Evolutionary conservation across 2,888 invertebrate genomes (phyloP), one percentile per base, ranked within the genome.

Genomic region (Diaphora mendica): DNA sequence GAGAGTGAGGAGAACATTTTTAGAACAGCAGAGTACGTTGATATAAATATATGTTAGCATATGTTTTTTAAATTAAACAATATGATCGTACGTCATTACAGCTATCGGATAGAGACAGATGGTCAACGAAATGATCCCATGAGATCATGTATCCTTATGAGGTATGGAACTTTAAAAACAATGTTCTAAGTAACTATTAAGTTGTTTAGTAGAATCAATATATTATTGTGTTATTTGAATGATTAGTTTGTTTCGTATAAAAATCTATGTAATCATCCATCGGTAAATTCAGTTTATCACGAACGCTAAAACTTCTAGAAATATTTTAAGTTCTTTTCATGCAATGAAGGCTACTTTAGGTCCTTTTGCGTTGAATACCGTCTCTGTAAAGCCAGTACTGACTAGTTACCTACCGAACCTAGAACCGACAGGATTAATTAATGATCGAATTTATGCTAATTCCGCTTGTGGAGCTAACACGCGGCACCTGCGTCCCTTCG

Each of bases 401-500:
- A 62, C 62, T 55, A n/a, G 51, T n/a, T 55, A n/a, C 51, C 51
- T 17, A 30, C 62, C 17, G 30, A 33, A 20, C 11, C 8, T 30
- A 62, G 26, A 70, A 39, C 23, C 30, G 48, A 23, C 71, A 71
- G 72, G 72, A 80, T 78, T 76, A 77, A 78, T 84, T 72, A 72
- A 72, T 74, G 73, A 82, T 77, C 64, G 70, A 72, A 79, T 71
- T 70, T 69, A 80, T 77, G 75, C 73, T 79, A 79, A 80, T 79
- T 79, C n/a, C 51, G 65, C 68, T 62, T 15, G 35, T 62, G 23
- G 51, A 70, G 76, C 77, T 75, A 74, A 83, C 71, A 68, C 68
- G 70, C 75, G 80, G 69, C 83, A 80, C 82, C 84, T 82, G 84
- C 74, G 78, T 66, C 72, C 55, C 69, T 42, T 69, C 67, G 78